A percentile compares a stretch with the other conserved stretches of the same genome.
phyloP scores from a whole-genome alignment of 2,888 invertebrate species.

The Ochropacha duplaris region DNA sequence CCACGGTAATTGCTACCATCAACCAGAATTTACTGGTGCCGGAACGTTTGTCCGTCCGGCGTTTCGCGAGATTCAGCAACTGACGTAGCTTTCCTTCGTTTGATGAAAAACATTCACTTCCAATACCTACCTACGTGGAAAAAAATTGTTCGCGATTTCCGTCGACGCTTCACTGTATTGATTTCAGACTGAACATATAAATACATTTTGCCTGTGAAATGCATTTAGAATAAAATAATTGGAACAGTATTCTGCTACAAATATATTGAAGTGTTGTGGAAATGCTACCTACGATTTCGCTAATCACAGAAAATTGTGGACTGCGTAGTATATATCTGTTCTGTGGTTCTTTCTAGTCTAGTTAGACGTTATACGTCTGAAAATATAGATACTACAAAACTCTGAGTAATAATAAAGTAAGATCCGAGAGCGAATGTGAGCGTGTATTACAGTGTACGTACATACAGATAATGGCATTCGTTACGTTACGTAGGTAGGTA shows the following conservation, averaged over 20 bases:
- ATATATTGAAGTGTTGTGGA: too few species aligned
- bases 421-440: slow-evolving; percentile 9
- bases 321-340: too few species aligned
- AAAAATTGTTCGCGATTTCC: not conserved
- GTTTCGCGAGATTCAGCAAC: not conserved
- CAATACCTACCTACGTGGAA: not conserved
- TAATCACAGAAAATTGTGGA: too few species aligned
- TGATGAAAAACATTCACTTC: not conserved
- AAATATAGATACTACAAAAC: too few species aligned
- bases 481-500: slow-evolving; percentile 9
- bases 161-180: not conserved
- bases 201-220: too few species aligned
- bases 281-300: too few species aligned
- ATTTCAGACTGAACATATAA: too few species aligned
- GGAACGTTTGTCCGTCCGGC: not conserved
- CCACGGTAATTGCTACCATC: not conserved
- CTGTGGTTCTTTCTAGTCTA: too few species aligned
- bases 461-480: slow-evolving; percentile 38
- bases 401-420: not conserved
- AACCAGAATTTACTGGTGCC: slow-evolving; percentile 1
- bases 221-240: too few species aligned
- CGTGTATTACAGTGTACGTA: slow-evolving; percentile 42
- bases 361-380: too few species aligned
- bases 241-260: too few species aligned
- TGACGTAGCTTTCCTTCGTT: not conserved